A percentile compares a stretch with the other conserved stretches of the same genome.
Evolutionary conservation across 2,888 invertebrate genomes (phyloP).

Genomic region (Cenopis cana): DNA sequence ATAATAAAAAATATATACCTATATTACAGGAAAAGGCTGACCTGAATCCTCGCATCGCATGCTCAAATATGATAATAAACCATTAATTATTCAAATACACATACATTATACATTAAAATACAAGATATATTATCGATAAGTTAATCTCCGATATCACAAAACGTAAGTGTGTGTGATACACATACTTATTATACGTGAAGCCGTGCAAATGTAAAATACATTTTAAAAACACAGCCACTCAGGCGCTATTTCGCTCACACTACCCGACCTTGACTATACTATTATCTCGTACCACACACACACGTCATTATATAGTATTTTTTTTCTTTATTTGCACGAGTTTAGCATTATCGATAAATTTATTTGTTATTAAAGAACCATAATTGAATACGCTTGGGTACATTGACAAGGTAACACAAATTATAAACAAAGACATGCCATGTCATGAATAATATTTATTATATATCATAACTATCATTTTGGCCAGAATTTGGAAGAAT

Average conservation of each 20-base stretch:
- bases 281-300: too few species aligned
- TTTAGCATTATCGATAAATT: too few species aligned
- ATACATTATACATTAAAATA: neutral
- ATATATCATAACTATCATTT: slow-evolving; percentile 75
- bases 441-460: slow-evolving; percentile 75
- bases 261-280: too few species aligned
- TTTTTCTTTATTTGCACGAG: too few species aligned
- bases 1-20: neutral
- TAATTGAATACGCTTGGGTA: neutral
- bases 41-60: slow-evolving; percentile 34
- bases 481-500: slow-evolving; percentile 82
- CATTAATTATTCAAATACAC: neutral
- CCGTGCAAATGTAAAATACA: too few species aligned
- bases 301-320: too few species aligned
- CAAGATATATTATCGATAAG: slow-evolving; percentile 4
- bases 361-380: neutral
- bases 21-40: slow-evolving; percentile 2
- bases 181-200: too few species aligned
- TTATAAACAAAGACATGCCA: slow-evolving; percentile 52
- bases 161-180: too few species aligned
- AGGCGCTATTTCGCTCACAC: too few species aligned
- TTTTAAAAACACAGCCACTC: too few species aligned
- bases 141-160: too few species aligned
- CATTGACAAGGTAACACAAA: slow-evolving; percentile 35
- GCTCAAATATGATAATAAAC: slow-evolving; percentile 9